Evolutionary conservation across 2,797 vertebrate species (phyloP), one percentile per base, ranked within the genome.

Genomic region (Champsocephalus esox): DNA sequence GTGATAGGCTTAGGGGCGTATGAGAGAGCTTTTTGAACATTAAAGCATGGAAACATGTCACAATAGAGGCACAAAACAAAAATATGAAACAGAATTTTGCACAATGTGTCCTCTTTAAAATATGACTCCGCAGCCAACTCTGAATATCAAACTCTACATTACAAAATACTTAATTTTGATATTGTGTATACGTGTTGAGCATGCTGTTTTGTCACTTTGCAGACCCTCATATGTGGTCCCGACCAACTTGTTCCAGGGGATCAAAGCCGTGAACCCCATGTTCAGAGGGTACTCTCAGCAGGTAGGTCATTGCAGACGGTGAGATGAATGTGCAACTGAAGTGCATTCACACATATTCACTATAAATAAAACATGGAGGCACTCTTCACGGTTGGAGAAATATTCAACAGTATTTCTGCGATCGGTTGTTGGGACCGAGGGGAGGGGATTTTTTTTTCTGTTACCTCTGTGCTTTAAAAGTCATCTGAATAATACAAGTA

Each of bases 251-350:
- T 99, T 99, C 93, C 98, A 99, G 93, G 98, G 98, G 85, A 99
- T 99, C 92, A 99, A 99, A 95, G 93, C 96, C 77, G 93, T 99
- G 87, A 99, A 99, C 93, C 98, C 98, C 77, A 97, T 96, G 76
- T 99, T 99, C 91, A 95, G 98, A 79, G 98, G 98, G 38, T 99
- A 99, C 88, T 98, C 97, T 62, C 98, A 99, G 82, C 98, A 99
- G 96, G 98, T 99, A 89, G 85, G 86, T 87, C 56, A 1, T 50
- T 21, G 43, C 70, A 70, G 58, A 70, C 59, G 77, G 62, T 71
- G 68, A 65, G 75, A 81, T 61, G n/a, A 45, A 64, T 68, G 32
- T 66, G 72, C 56, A 73, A 57, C 38, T 66, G 49, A 16, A 49
- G 16, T 24, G 28, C 51, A 46, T 12, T 17, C 43, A 28, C 41